phyloP scores from a whole-genome alignment of 2,113 vertebrate species.

The Falco punctatus region DNA sequence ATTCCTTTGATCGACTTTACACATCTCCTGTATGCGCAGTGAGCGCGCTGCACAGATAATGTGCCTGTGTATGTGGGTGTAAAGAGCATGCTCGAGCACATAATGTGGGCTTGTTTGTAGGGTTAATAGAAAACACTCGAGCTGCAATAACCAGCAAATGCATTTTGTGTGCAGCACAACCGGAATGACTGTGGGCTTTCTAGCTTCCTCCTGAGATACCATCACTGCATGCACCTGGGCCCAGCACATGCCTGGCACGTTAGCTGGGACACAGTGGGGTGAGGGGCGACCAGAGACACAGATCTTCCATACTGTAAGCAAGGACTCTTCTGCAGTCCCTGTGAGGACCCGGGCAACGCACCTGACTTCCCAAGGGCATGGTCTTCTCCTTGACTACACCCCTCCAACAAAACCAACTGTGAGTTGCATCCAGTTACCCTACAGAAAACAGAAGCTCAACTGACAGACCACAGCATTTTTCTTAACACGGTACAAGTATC shows the following conservation, averaged over 20 bases:
- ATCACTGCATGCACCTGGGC: not conserved
- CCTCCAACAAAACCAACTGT: not conserved
- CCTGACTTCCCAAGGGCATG: not conserved
- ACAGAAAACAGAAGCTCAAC: not conserved
- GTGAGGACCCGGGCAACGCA: not conserved
- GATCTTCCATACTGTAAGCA: not conserved
- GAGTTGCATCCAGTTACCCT: not conserved
- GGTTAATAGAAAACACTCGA: not conserved
- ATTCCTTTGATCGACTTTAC: not conserved
- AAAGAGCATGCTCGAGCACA: fast-evolving
- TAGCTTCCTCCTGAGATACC: not conserved
- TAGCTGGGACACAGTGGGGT: not conserved
- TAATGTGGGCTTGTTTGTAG: not conserved
- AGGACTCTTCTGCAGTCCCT: not conserved
- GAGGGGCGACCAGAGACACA: not conserved
- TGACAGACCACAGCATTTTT: not conserved
- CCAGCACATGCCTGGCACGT: not conserved
- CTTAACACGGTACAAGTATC: not conserved
- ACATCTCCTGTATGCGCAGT: not conserved
- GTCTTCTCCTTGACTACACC: not conserved
- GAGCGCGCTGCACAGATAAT: not conserved
- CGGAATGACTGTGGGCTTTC: not conserved
- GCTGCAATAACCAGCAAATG: not conserved
- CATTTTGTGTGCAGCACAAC: not conserved
- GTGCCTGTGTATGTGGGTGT: not conserved